Evolutionary conservation across 2,797 vertebrate species (phyloP), one percentile per base, ranked within the genome.

Genomic region (Arctocebus calabarensis): DNA sequence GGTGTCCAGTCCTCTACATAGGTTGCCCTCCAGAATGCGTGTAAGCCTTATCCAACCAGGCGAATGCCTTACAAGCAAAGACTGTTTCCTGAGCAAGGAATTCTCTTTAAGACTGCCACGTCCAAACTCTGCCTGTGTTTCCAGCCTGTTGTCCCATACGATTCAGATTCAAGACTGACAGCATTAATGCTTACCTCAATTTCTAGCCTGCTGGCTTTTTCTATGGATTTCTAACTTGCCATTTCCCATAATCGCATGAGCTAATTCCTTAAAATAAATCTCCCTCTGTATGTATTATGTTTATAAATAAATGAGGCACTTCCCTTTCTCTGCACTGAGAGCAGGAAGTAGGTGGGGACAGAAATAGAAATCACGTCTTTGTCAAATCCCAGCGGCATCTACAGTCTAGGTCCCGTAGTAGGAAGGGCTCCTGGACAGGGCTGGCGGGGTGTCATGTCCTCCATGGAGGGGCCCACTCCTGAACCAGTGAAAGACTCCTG

Each of bases 201-300:
- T 70, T 78, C 27, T 43, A 59, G 16, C 29, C 73, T 37, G 14
- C 70, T 29, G 32, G 32, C 16, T 86, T 86, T 22, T 37, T 57
- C 8, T 75, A 29, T n/a, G n/a, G 29, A 29, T 48, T 74, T 34
- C 66, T 43, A 59, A 81, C 29, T 84, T 68, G 5, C 25, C 59
- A 29, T 57, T 27, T 9, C 19, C 52, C 37, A 62, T 45, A 70
- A 59, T 79, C 22, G 19, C 29, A 11, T 68, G 32, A 78, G 29
- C 13, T 52, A 75, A 22, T 55, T 95, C 64, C 48, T 84, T 88
- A 95, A 92, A 59, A 90, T 84, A 94, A 84, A 27, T 84, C 25
- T 68, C 8, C 68, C 4, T 55, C 3, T 57, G 2, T 57, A 4
- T 8, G 6, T 70, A 7, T 32, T 20, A 27, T 22, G 48, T 37